These are phyloP conservation scores for Phocides pigmalion DNA, from an alignment of 1,140 invertebrate species.

Conservation along the genomic window DNA sequence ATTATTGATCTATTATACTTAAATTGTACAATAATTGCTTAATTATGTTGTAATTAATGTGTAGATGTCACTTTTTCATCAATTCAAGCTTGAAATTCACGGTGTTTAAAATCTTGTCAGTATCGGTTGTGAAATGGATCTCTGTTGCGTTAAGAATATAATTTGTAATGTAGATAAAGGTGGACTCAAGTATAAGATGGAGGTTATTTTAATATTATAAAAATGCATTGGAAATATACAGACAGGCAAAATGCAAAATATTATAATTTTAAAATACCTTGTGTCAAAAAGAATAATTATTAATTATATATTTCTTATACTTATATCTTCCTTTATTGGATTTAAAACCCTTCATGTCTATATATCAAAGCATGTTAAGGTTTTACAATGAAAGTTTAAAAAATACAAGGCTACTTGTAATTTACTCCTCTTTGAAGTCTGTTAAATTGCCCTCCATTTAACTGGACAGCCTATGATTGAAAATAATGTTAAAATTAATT, in stretches of 20 bases:
- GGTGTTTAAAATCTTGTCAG: constrained; percentile 19
- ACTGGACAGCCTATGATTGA: neutral
- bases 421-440: neutral
- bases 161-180: neutral
- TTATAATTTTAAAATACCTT: too few relatives aligned
- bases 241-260: too few relatives aligned
- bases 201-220: too few relatives aligned
- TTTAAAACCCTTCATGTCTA: too few relatives aligned
- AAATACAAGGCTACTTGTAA: too few relatives aligned
- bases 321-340: too few relatives aligned
- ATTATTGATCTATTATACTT: neutral
- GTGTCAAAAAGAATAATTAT: too few relatives aligned
- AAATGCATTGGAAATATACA: too few relatives aligned
- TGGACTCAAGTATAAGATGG: neutral
- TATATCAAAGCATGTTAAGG: too few relatives aligned
- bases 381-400: too few relatives aligned
- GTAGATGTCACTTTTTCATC: neutral
- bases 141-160: constrained; percentile 2
- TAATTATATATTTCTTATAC: too few relatives aligned
- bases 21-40: neutral
- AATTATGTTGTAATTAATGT: neutral
- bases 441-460: neutral
- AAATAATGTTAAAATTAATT: neutral
- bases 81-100: neutral
- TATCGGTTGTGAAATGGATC: constrained; percentile 27